Base-by-base conservation (phyloP, 2,797 vertebrate species). In the Bradypodion ventrale region DNA sequence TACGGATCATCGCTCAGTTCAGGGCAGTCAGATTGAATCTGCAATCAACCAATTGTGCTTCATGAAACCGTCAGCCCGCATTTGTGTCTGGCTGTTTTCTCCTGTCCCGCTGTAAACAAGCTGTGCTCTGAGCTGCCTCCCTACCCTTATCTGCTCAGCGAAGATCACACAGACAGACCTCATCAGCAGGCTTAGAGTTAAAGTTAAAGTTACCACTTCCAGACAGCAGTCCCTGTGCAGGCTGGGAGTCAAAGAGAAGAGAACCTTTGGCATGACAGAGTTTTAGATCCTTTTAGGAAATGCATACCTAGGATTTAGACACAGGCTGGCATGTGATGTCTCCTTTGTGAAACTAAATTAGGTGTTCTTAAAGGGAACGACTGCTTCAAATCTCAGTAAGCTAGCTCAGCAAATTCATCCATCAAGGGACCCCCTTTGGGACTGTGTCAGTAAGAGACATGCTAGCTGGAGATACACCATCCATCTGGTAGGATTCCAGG, bases 1-100 rank as follows among this genome's bases (percentile, higher is more conserved):
- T 98, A 99, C 97, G 97, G 98, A 99, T 99, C 98, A 98, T 97
- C 97, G 97, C 97, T 98, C 97, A 97, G 97, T 98, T 97, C 98
- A 98, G 97, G 96, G 94, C 97, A 99, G 99, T 99, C 98, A 99
- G 97, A 97, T 98, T 97, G 96, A 97, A 99, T 99, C 97, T 97
- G 97, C 96, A 96, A 95, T 98, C 98, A 98, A 96, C 96, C 97
- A 96, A 97, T 95, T 97, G 97, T 98, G 98, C 97, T 98, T 98
- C 97, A 98, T 98, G 98, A 98, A 99, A 98, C 97, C 96, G 98
- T 99, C 98, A 99, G 95, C 97, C 96, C 96, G 97, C 97, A 98
- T 99, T 98, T 99, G 96, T 89, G 97, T 99, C 98, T 98, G 94
- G 95, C 96, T 98, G 97, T 97, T 98, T 97, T 97, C 95, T 94